Percentiles rank a stretch among this genome's conserved stretches.
Evolutionary conservation across 2,888 invertebrate genomes (phyloP).

Genomic region (Pterobdella sp.): DNA sequence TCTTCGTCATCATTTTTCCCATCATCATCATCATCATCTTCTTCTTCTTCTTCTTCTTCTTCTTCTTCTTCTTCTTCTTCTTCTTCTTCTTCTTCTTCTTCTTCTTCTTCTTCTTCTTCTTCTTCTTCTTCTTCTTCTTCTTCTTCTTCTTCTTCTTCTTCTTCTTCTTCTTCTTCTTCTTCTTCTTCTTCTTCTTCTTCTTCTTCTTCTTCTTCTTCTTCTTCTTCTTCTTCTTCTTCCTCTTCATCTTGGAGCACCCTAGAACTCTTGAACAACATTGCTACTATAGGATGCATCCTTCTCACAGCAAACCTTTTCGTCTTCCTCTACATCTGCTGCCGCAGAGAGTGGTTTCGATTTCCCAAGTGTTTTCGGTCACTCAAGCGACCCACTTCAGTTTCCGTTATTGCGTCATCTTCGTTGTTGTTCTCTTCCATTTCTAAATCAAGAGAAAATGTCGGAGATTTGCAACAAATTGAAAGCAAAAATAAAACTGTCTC

Average conservation of each 20-base stretch:
- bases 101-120: background rate
- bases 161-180: background rate
- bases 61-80: background rate
- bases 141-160: background rate
- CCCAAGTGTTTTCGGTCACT: background rate
- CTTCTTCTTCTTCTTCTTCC: background rate
- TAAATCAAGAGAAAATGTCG: too few species aligned
- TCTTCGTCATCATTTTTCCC: background rate
- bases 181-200: background rate
- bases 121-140: background rate
- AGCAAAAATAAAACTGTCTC: background rate
- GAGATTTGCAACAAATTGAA: background rate
- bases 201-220: background rate
- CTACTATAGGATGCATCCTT: conserved; percentile 18
- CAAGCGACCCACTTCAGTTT: conserved; percentile 9
- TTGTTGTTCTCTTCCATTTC: background rate
- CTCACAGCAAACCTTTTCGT: conserved; percentile 13
- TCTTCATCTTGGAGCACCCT: background rate
- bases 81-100: background rate
- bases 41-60: background rate
- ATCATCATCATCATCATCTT: background rate
- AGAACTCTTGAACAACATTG: conserved; percentile 23
- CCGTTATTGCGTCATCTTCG: conserved; percentile 3
- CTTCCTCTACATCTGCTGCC: conserved; percentile 20
- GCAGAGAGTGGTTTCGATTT: conserved; percentile 20